Base-by-base conservation (phyloP, 2,113 vertebrate genomes). In the Diphyllodes magnificus region DNA sequence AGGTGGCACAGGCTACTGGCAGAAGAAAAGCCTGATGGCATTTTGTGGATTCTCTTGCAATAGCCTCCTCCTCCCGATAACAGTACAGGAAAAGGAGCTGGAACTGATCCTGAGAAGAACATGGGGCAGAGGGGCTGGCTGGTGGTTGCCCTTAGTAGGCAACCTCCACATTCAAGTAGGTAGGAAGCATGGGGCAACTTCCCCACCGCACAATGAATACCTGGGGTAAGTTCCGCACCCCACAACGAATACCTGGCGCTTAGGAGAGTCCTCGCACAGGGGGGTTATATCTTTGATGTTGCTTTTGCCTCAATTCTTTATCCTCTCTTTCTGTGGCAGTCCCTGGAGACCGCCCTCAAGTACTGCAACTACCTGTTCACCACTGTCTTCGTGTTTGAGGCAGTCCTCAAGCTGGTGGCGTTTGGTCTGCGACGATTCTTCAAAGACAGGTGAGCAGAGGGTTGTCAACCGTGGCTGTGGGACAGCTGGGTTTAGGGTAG, bases 341-440 rank as follows among this genome's bases (percentile, higher is more conserved):
- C 99, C 60, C 97, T 99, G 97, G 99, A 99, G 98, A 98, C 99
- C 2, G 98, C 98, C 47, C 99, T 99, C 92, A 99, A 99, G 95
- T 99, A 99, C 96, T 99, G 99, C 98, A 99, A 99, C 98, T 99
- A 99, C 96, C 97, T 99, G 98, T 99, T 99, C 98, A 99, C 99
- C 94, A 99, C 99, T 8, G 99, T 98, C 75, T 99, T 99, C 94
- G 99, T 99, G 95, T 97, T 99, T 97, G 99, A 99, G 96, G 97
- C 99, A 17, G 97, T 99, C 47, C 98, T 99, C 93, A 99, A 99
- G 96, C 98, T 99, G 97, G 99, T 98, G 92, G 99, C 99, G 1
- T 99, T 99, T 24, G 99, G 99, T 71, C 97, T 99, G 84, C 98
- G 99, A 18, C 98, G 99, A 78, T 99, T 99, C 98, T 99, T 99